A percentile compares a stretch with the other conserved stretches of the same genome.
These are phyloP conservation scores for Scaptomyza pallida DNA, from an alignment of 1,140 invertebrate genomes.

Conservation along the genomic window DNA sequence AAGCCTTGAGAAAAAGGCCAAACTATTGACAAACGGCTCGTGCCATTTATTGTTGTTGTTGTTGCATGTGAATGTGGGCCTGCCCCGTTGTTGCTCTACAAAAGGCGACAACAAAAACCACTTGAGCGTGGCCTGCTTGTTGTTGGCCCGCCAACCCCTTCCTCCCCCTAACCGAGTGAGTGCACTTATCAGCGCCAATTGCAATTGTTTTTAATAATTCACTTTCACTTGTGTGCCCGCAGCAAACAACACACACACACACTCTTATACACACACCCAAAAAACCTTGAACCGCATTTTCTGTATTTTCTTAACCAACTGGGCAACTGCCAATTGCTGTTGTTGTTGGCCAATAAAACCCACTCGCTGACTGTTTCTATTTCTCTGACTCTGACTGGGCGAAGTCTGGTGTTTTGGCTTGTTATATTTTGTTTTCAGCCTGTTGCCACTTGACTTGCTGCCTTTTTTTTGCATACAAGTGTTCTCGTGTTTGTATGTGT, in stretches of 20 bases:
- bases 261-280: constrained; percentile 13
- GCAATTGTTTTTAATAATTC: constrained; percentile 75
- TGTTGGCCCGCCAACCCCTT: not conserved
- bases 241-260: constrained; percentile 15
- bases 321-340: constrained; percentile 23
- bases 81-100: not conserved
- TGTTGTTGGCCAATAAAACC: not conserved
- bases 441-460: constrained; percentile 40
- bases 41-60: too few species aligned
- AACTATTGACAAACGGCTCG: constrained; percentile 11
- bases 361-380: not conserved
- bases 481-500: too few species aligned
- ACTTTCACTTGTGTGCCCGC: constrained; percentile 62
- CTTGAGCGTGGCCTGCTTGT: constrained; percentile 19
- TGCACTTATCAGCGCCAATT: constrained; percentile 63
- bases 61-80: constrained; percentile 29
- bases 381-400: not conserved
- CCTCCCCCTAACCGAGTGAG: constrained; percentile 10
- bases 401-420: constrained; percentile 11
- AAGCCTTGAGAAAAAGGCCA: not conserved
- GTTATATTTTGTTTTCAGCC: too few species aligned
- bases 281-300: constrained; percentile 65
- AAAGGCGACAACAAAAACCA: constrained; percentile 22
- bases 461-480: constrained; percentile 29
- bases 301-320: constrained; percentile 19